Conservation (phyloP, 37 sponge, comb jelly and placozoan genomes). For the Hormiphora californensis region DNA sequence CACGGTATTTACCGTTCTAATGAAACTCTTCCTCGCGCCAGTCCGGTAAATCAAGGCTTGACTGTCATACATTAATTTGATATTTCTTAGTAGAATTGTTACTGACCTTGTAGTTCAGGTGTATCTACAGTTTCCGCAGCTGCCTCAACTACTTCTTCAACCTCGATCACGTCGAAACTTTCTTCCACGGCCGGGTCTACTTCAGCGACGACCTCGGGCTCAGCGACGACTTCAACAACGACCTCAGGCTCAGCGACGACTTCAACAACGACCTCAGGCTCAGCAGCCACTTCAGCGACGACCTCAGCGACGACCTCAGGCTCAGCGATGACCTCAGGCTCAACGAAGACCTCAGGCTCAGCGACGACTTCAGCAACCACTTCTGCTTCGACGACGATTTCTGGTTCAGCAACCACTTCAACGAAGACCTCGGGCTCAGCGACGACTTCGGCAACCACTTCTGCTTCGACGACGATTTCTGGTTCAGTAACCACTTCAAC, state of each 20-base stretch:
- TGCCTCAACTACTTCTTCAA: conserved; percentile 21
- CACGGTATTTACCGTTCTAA: too few relatives aligned
- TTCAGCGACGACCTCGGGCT: background rate
- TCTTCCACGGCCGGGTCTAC: conserved; percentile 19
- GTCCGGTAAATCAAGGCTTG: too few relatives aligned
- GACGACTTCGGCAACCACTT: background rate
- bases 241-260: background rate
- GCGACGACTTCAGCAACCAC: background rate
- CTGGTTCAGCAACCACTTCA: background rate
- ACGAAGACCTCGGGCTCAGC: background rate
- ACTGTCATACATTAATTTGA: too few relatives aligned
- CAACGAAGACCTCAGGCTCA: background rate
- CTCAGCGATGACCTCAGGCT: background rate
- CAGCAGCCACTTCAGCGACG: background rate
- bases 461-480: background rate
- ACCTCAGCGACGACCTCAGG: background rate
- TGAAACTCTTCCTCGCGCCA: too few relatives aligned
- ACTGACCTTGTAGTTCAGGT: background rate
- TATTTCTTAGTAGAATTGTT: too few relatives aligned
- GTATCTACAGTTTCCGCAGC: conserved; percentile 37
- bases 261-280: background rate
- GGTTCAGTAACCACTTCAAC: background rate
- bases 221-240: background rate
- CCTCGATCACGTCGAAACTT: background rate
- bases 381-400: background rate